Evolutionary conservation across 92 coral and sea anemone genomes (phyloP), one percentile per base, ranked within the genome.

Genomic region (Blastomussa wellsi): DNA sequence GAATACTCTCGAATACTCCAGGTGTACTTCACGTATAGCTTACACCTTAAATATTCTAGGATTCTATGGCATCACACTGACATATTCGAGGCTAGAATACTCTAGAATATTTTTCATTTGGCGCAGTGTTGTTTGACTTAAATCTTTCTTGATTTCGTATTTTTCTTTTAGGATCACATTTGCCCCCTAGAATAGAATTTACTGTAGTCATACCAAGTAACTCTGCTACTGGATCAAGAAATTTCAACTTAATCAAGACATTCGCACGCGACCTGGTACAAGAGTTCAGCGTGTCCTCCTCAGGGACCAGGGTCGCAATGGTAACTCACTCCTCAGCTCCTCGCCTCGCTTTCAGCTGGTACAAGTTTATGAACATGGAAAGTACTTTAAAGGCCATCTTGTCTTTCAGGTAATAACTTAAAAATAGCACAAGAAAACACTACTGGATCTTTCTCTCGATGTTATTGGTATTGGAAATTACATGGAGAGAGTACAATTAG

Each of bases 251-350:
- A 19, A 42, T 79, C 37, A 79, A 86, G 79, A 28, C 28, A 3
- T 90, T 92, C 74, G 78, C 68, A 22, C 60, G 52, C 22, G 28
- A 84, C 26, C 82, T 92, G 26, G 86, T 87, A 13, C 73, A 81
- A 41, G 91, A 87, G 82, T 90, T 92, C 59, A 87, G 91, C 17
- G 90, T 92, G 31, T 95, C 95, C 31, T 89, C 95, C 39, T 89
- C 95, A n/a, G 92, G 92, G 36, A 92, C 93, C 42, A 88, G 94
- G 68, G 81, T 95, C 36, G 94, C 96, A 64, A 59, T 87, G 47
- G 90, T 94, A 64, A 80, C 89, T 29, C 80, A 91, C 59, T 82
- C 94, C 49, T 59, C 94, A 8, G 13, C 73, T 6, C 84, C 86
- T 41, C 83, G 72, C 31, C 55, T 92, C 51, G 92, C 69, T 59